Evolutionary conservation across 2,888 invertebrate species (phyloP).

Genomic region (Antitype chi): DNA sequence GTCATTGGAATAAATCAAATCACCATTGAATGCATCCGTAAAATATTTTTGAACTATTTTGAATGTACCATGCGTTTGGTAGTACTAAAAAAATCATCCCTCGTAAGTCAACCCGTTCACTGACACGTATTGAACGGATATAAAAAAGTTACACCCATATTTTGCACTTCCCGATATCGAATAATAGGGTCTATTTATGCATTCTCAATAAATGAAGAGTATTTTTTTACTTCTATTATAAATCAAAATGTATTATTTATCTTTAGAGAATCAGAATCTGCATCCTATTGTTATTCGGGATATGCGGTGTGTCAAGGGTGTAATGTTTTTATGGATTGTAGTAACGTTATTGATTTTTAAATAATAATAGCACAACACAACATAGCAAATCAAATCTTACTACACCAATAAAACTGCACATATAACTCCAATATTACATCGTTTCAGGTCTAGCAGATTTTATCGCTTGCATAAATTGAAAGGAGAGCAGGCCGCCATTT

Average conservation of each 20-base stretch:
- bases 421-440: slow-evolving; percentile 17
- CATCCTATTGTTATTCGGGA: slow-evolving; percentile 90
- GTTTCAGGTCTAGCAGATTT: slow-evolving; percentile 72
- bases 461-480: slow-evolving; percentile 83
- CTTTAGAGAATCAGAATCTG: slow-evolving; percentile 90
- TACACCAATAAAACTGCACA: slow-evolving; percentile 41
- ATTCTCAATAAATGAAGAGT: slow-evolving; percentile 90
- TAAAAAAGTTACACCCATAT: slow-evolving; percentile 91
- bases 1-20: slow-evolving; percentile 90
- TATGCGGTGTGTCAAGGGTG: slow-evolving; percentile 90
- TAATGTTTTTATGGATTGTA: slow-evolving; percentile 85
- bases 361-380: slow-evolving; percentile 73
- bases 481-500: slow-evolving; percentile 84
- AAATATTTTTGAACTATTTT: slow-evolving; percentile 90
- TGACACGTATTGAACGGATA: slow-evolving; percentile 87
- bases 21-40: slow-evolving; percentile 89
- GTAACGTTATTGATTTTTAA: slow-evolving; percentile 73
- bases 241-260: slow-evolving; percentile 91
- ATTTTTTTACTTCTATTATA: slow-evolving; percentile 90
- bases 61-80: slow-evolving; percentile 82
- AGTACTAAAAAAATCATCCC: slow-evolving; percentile 82
- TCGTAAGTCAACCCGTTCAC: slow-evolving; percentile 88
- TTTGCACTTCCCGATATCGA: slow-evolving; percentile 90
- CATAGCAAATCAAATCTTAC: slow-evolving; percentile 29
- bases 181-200: slow-evolving; percentile 91